phyloP scores from a whole-genome alignment of 2,888 invertebrate species.

The Anaspis maculata region DNA sequence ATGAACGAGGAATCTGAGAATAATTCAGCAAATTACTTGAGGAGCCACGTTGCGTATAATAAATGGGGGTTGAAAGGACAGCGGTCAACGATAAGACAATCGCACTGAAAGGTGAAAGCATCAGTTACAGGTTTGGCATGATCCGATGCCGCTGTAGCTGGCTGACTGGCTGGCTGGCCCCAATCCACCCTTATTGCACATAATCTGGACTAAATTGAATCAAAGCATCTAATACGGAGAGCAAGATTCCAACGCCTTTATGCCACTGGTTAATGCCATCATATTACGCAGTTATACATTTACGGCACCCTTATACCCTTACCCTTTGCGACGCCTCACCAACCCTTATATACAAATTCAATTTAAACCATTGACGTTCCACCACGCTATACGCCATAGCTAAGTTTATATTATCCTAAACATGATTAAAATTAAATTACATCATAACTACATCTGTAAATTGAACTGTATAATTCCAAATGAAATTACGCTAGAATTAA shows the following conservation, averaged over 20 bases:
- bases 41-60: conserved; percentile 15
- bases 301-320: conserved; percentile 23
- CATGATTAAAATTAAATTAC: conserved; percentile 27
- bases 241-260: conserved; percentile 30
- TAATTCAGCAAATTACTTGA: conserved; percentile 12
- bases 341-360: conserved; percentile 24
- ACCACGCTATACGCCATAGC: conserved; percentile 14
- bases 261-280: conserved; percentile 29
- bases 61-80: conserved; percentile 31
- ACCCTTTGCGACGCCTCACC: conserved; percentile 16
- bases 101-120: conserved; percentile 19
- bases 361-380: conserved; percentile 22
- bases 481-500: not conserved
- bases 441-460: conserved; percentile 15
- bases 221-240: conserved; percentile 35
- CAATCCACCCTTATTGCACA: conserved; percentile 29
- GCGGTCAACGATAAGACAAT: conserved; percentile 31
- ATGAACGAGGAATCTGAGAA: conserved; percentile 10
- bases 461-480: conserved; percentile 6
- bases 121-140: conserved; percentile 1
- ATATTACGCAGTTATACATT: conserved; percentile 32
- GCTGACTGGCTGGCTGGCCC: conserved; percentile 6
- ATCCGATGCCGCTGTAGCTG: conserved; percentile 13
- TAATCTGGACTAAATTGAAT: conserved; percentile 37
- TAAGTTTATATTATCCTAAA: conserved; percentile 27